These are phyloP conservation scores for Umimayanthus kanabou DNA, from an alignment of 92 coral and sea anemone species.

Conservation along the genomic window DNA sequence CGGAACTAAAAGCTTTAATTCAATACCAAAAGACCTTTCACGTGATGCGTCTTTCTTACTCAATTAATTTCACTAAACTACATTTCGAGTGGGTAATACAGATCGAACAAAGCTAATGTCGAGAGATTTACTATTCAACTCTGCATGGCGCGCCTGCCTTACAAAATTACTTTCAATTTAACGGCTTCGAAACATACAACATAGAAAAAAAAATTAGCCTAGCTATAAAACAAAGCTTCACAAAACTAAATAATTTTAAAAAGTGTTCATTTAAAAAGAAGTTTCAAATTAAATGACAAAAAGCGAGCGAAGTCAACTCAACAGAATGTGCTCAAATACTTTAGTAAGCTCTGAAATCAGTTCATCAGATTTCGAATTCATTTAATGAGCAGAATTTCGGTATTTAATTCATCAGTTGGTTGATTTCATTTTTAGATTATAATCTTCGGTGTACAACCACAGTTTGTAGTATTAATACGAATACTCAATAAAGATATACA, in stretches of 20 bases:
- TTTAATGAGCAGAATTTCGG: conserved; percentile 14
- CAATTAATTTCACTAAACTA: conserved; percentile 40
- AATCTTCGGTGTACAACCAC: conserved; percentile 31
- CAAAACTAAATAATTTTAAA: too few relatives aligned
- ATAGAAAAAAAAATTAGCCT: too few relatives aligned
- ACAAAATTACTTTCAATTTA: not conserved
- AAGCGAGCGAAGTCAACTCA: not conserved
- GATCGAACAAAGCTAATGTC: conserved; percentile 18
- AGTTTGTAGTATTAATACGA: conserved; percentile 38
- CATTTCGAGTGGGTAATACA: conserved; percentile 19
- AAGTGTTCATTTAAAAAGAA: too few relatives aligned
- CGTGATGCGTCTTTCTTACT: conserved; percentile 22
- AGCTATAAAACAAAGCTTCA: not conserved
- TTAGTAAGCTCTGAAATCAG: not conserved
- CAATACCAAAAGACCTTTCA: conserved; percentile 33
- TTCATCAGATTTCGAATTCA: not conserved
- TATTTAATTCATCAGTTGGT: conserved; percentile 4
- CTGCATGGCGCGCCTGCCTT: not conserved
- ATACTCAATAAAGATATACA: conserved; percentile 35
- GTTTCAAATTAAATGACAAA: not conserved
- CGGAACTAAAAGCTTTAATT: conserved; percentile 47
- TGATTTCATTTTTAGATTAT: not conserved
- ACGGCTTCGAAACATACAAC: not conserved
- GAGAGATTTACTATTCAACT: not conserved
- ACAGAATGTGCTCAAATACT: not conserved